A percentile compares a stretch with the other conserved stretches of the same genome.
Evolutionary conservation across 2,888 invertebrate species (phyloP).

Genomic region (Podabrus alpinus): DNA sequence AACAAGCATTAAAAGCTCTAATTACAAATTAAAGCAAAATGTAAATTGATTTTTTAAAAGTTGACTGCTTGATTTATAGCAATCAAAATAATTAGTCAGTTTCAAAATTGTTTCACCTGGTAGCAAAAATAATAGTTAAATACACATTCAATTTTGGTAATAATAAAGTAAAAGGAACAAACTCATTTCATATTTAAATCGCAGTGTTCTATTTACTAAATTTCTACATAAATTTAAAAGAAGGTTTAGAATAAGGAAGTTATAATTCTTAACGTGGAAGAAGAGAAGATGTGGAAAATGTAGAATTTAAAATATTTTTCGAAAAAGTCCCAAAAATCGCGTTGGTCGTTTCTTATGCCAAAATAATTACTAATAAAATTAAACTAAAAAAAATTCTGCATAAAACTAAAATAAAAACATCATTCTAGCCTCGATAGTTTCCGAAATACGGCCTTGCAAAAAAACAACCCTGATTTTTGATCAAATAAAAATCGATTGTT

Average conservation of each 20-base stretch:
- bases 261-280: not conserved
- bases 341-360: too few relatives aligned
- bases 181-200: not conserved
- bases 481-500: not conserved
- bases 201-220: not conserved
- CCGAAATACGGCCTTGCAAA: too few relatives aligned
- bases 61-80: not conserved
- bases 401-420: too few relatives aligned
- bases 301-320: not conserved
- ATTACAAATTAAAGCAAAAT: not conserved
- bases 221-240: not conserved
- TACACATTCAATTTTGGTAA: not conserved
- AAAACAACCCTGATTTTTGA: too few relatives aligned
- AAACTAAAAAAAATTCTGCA: too few relatives aligned
- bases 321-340: too few relatives aligned
- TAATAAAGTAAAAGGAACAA: not conserved
- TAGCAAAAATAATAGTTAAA: not conserved
- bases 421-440: too few relatives aligned
- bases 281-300: not conserved
- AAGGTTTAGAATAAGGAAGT: not conserved
- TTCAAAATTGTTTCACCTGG: not conserved
- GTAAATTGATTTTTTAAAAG: not conserved
- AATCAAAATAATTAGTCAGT: not conserved
- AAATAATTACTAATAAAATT: too few relatives aligned
- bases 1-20: not conserved